Base-by-base conservation (phyloP, 2,888 invertebrate genomes). In the Sympetrum striolatum region DNA sequence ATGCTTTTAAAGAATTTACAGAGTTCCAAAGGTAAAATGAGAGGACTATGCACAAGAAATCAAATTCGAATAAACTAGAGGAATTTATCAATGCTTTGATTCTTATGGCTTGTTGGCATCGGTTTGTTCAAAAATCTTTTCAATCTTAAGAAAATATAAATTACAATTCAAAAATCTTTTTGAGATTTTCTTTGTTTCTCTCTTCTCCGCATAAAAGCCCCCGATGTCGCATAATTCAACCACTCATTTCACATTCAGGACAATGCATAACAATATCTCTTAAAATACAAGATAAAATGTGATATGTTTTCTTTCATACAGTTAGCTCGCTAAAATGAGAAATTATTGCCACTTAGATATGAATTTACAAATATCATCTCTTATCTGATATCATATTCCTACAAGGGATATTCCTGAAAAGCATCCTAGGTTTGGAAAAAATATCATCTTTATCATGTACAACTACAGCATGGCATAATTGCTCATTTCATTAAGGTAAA, bases 241-340 rank as follows among this genome's bases (percentile, higher is more conserved):
- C 58, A 37, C 18, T 53, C 39, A 35, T n/a, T 60, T 37, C 60
- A 60, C 86, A 86, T 81, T 81, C n/a, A 82, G 31, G 31, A 48
- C 58, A 82, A 82, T 86, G 39, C 86, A 86, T 86, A 86, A 86
- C 58, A 86, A 86, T 86, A 64, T 37, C 86, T 86, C 86, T 86
- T 86, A 86, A 86, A 86, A 86, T 86, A 64, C 82, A 53, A 82
- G 53, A 58, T 53, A 82, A 58, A 58, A 58, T 60, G 37, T 86
- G 12, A 86, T 60, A 60, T 86, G 86, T 37, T 86, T 86, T 86
- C 31, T 80, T 86, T 86, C 37, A 37, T 14, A 58, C 60, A 60
- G 60, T 35, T 37, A 37, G 86, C 39, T 86, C 12, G 60, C 86
- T 86, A 86, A 86, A 86, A 86, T 37, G 60, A 60, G 86, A 86